Evolutionary conservation across 2,888 invertebrate genomes (phyloP).

Genomic region (Phorcus lineatus): DNA sequence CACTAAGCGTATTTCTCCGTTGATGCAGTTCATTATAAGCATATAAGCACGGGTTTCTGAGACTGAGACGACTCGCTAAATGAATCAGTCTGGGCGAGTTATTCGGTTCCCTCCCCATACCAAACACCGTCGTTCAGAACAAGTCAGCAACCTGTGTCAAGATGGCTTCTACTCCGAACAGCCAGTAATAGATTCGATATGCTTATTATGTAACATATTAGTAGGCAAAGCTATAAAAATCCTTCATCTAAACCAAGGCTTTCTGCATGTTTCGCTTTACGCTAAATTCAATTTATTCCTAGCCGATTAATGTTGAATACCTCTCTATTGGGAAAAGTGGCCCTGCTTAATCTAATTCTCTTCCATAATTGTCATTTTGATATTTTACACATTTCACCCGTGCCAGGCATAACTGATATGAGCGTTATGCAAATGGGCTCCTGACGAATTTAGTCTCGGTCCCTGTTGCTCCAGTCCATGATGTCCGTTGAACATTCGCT

Average conservation of each 20-base stretch:
- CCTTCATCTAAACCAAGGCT: not conserved
- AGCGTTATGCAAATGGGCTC: conserved; percentile 7
- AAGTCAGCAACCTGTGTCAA: too few species aligned
- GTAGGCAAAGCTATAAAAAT: not conserved
- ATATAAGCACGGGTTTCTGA: too few species aligned
- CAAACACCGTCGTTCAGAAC: too few species aligned
- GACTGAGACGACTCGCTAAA: too few species aligned
- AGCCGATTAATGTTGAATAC: conserved; percentile 13
- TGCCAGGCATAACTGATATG: conserved; percentile 19
- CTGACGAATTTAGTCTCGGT: too few species aligned
- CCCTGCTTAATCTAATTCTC: conserved; percentile 17
- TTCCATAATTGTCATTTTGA: conserved; percentile 21
- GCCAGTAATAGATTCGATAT: conserved; percentile 8
- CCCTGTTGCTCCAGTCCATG: too few species aligned
- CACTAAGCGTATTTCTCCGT: too few species aligned
- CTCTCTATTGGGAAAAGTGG: conserved; percentile 8
- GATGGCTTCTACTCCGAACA: too few species aligned
- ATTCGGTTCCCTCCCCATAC: too few species aligned
- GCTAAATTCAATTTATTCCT: conserved; percentile 14
- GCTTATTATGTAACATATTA: conserved; percentile 15
- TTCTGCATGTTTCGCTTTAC: conserved; percentile 18
- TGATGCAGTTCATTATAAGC: too few species aligned
- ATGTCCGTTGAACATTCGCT: too few species aligned
- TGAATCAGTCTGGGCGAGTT: too few species aligned
- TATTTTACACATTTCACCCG: conserved; percentile 22